These are phyloP conservation scores for Paramuricea clavata DNA, from an alignment of 92 coral and sea anemone genomes.

Conservation along the genomic window DNA sequence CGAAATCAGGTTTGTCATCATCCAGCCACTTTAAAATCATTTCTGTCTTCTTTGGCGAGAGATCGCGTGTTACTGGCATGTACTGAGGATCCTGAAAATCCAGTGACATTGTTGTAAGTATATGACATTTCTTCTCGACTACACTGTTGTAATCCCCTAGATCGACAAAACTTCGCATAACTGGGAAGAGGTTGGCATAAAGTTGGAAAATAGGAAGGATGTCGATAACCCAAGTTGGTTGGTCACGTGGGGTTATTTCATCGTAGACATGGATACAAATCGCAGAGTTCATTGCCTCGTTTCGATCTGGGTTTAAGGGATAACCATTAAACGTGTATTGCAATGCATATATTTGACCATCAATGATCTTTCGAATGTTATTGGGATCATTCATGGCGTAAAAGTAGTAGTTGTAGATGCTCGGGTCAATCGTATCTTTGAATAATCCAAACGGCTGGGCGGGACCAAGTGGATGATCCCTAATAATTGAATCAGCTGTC, in stretches of 20 bases:
- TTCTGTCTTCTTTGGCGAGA: slow-evolving; percentile 67
- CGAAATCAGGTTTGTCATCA: slow-evolving; percentile 52
- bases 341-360: slow-evolving; percentile 75
- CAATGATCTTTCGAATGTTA: slow-evolving; percentile 69
- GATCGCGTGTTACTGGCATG: slow-evolving; percentile 85
- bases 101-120: background rate
- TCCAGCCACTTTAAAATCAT: slow-evolving; percentile 76
- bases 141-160: slow-evolving; percentile 83
- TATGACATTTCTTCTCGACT: slow-evolving; percentile 17
- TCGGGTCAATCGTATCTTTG: slow-evolving; percentile 42
- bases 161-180: slow-evolving; percentile 76
- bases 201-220: slow-evolving; percentile 80
- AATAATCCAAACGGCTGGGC: slow-evolving; percentile 28
- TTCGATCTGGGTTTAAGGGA: background rate
- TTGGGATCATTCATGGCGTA: slow-evolving; percentile 65
- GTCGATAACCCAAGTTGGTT: slow-evolving; percentile 76
- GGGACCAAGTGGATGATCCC: slow-evolving; percentile 10
- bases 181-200: slow-evolving; percentile 83
- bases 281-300: slow-evolving; percentile 40
- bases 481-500: slow-evolving; percentile 14
- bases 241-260: background rate
- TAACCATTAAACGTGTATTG: slow-evolving; percentile 26
- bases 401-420: slow-evolving; percentile 64
- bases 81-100: slow-evolving; percentile 67
- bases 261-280: slow-evolving; percentile 63